Conservation (phyloP, 2,113 vertebrate genomes). For the Fregetta grallaria region DNA sequence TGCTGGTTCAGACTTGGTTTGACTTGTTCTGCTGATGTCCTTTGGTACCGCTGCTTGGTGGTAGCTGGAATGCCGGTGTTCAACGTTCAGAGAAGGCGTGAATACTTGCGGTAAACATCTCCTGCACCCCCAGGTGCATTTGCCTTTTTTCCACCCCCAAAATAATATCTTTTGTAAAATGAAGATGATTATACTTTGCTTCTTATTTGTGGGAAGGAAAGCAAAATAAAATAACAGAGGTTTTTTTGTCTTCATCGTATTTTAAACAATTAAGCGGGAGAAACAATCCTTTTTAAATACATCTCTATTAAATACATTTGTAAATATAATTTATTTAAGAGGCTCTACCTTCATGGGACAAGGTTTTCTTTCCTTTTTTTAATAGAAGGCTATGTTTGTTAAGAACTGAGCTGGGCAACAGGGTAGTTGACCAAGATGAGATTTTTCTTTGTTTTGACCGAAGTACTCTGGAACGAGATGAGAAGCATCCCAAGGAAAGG, state of each 20-base stretch:
- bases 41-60: not conserved
- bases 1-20: not conserved
- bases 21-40: not conserved
- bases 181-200: not conserved
- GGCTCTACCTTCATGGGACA: not conserved
- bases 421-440: not conserved
- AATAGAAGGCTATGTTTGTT: not conserved
- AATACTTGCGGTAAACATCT: too few relatives aligned
- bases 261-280: not conserved
- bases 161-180: not conserved
- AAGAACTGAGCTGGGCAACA: not conserved
- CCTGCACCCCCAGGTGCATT: not conserved
- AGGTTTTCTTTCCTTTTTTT: not conserved
- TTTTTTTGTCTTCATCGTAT: not conserved
- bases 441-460: not conserved
- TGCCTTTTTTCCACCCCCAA: not conserved
- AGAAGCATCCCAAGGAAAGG: not conserved
- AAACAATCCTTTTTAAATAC: not conserved
- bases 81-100: not conserved
- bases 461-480: not conserved
- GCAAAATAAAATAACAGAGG: not conserved
- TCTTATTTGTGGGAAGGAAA: not conserved
- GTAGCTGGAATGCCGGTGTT: accelerated
- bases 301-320: not conserved
- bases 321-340: not conserved